A percentile compares a stretch with the other conserved stretches of the same genome.
These are phyloP conservation scores for Gymnoscopelus microlampas DNA, from an alignment of 2,797 vertebrate species.

Conservation along the genomic window DNA sequence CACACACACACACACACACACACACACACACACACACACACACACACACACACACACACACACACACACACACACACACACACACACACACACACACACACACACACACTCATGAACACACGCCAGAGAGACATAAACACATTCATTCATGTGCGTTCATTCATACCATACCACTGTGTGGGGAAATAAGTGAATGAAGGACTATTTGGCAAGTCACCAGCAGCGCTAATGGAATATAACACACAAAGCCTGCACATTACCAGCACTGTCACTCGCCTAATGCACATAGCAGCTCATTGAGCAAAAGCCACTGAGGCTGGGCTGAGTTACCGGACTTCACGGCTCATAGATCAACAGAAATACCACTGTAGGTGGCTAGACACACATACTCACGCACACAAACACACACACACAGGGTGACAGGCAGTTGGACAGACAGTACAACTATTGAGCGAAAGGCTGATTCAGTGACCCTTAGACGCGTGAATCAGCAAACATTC, in stretches of 20 bases:
- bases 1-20: neutral
- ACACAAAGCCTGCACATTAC: slow-evolving; percentile 63
- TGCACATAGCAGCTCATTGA: slow-evolving; percentile 73
- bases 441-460: slow-evolving; percentile 63
- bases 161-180: slow-evolving; percentile 11
- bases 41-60: neutral
- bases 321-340: slow-evolving; percentile 70
- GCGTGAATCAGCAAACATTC: slow-evolving; percentile 80
- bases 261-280: slow-evolving; percentile 53
- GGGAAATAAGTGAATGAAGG: slow-evolving; percentile 66
- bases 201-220: slow-evolving; percentile 61
- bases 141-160: slow-evolving; percentile 52
- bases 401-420: slow-evolving; percentile 35
- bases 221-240: slow-evolving; percentile 65
- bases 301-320: slow-evolving; percentile 48
- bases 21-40: neutral
- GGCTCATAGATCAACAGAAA: slow-evolving; percentile 73
- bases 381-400: slow-evolving; percentile 29
- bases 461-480: slow-evolving; percentile 64
- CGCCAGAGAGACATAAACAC: slow-evolving; percentile 9
- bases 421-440: slow-evolving; percentile 61
- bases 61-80: slow-evolving; percentile 7
- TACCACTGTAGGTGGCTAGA: slow-evolving; percentile 70
- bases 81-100: slow-evolving; percentile 17
- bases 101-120: slow-evolving; percentile 55